Evolutionary conservation across 2,797 vertebrate species (phyloP), one percentile per base, ranked within the genome.

Genomic region (Caiman crocodilus): DNA sequence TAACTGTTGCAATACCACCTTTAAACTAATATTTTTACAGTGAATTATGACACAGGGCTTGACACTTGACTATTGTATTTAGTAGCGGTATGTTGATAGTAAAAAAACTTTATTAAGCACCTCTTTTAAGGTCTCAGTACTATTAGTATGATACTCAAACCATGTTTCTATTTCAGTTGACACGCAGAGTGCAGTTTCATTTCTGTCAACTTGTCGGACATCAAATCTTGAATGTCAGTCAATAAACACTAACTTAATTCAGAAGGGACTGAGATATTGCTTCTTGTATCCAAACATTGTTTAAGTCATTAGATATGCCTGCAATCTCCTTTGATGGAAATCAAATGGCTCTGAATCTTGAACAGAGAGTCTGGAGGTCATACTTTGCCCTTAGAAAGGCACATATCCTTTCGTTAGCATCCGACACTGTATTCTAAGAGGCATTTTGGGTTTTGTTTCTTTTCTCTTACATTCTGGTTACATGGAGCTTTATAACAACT

Each of bases 211-310:
- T 79, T 93, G 20, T 32, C 1, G 0, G 74, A 79, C 57, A 74
- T 71, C 42, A 88, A 11, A 84, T 91, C 28, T 28, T 82, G 18
- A 84, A 81, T 81, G 9, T 75, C 86, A 94, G 28, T 59, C n/a
- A 95, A 63, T 61, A 28, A 20, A 81, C 61, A 13, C 74, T 96
- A 93, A 91, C 25, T n/a, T 87, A 92, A 92, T 82, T 88, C 71
- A 94, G 78, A 85, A 91, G 87, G 3, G 1, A 79, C n/a, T 25
- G 11, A 94, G 50, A 23, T 74, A 80, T 1, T 35, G 18, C 50
- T 65, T 94, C 65, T 92, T 84, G 23, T 30, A 90, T 82, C 81
- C 84, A 89, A 90, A 92, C 23, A 6, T 14, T 69, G 55, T 71
- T 92, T 78, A 90, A 92, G 20, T 17, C 74, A 80, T 85, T 93